A percentile compares a stretch with the other conserved stretches of the same genome.
phyloP scores from a whole-genome alignment of 2,888 invertebrate species.

The Tuberolachnus salignus region DNA sequence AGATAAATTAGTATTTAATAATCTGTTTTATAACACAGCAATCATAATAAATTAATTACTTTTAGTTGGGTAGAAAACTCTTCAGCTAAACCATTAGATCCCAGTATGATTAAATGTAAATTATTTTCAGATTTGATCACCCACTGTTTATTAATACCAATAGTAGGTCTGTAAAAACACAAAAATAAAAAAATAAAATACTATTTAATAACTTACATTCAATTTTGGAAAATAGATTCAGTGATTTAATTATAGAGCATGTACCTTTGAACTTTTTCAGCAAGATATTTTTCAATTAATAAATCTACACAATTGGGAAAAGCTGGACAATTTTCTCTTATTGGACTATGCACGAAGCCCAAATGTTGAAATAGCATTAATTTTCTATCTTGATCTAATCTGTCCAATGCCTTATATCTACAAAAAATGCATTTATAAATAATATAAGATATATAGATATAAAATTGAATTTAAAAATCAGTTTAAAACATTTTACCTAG shows the following conservation, averaged over 20 bases:
- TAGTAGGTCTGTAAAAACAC: conserved; percentile 68
- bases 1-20: conserved; percentile 57
- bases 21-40: not conserved
- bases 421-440: conserved; percentile 50
- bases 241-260: not conserved
- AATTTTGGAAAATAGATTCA: too few relatives aligned
- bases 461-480: too few relatives aligned
- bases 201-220: too few relatives aligned
- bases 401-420: conserved; percentile 91
- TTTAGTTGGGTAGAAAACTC: conserved; percentile 82
- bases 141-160: conserved; percentile 72
- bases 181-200: too few relatives aligned
- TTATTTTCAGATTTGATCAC: conserved; percentile 71
- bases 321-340: conserved; percentile 92
- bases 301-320: conserved; percentile 82
- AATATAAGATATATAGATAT: not conserved
- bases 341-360: conserved; percentile 94
- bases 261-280: conserved; percentile 71
- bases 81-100: conserved; percentile 83
- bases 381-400: conserved; percentile 92
- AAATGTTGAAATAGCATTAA: conserved; percentile 93
- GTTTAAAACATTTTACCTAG: conserved; percentile 68
- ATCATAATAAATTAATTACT: conserved; percentile 14
- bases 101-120: conserved; percentile 87
- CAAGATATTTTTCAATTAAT: conserved; percentile 74